Evolutionary conservation across 2,888 invertebrate species (phyloP).

Genomic region (Drosophila lutescens): DNA sequence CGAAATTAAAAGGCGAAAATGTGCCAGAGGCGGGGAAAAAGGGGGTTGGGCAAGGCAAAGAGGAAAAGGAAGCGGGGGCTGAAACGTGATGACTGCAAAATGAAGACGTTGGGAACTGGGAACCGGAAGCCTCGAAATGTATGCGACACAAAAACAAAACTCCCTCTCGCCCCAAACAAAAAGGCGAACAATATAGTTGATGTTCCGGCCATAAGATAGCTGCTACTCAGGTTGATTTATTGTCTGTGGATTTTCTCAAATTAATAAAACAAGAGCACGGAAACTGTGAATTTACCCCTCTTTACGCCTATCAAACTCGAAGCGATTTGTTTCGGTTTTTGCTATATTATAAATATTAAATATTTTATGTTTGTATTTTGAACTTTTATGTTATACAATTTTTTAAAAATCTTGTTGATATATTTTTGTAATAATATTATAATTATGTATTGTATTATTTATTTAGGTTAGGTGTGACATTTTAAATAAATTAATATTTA

Average conservation of each 20-base stretch:
- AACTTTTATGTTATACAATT: no score
- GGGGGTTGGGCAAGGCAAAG: neutral
- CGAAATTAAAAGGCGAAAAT: conserved; percentile 81
- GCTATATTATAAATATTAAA: neutral
- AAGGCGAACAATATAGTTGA: conserved; percentile 22
- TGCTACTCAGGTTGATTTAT: conserved; percentile 38
- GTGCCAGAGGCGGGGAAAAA: conserved; percentile 41
- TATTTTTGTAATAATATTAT: neutral
- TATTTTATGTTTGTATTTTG: neutral
- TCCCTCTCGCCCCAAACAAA: neutral
- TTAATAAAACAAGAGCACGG: conserved; percentile 22
- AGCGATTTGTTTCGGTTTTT: neutral
- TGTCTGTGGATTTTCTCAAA: conserved; percentile 29
- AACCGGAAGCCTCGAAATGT: conserved; percentile 30
- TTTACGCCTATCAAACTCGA: conserved; percentile 11
- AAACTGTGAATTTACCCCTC: conserved; percentile 5
- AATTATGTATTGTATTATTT: no score
- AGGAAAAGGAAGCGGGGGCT: neutral
- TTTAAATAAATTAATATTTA: no score
- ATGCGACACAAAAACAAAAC: conserved; percentile 41
- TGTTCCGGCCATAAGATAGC: conserved; percentile 27
- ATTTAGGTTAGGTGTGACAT: no score
- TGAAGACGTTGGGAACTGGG: conserved; percentile 51
- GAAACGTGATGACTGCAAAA: conserved; percentile 67
- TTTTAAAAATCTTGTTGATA: no score